Conservation (phyloP, 2,888 invertebrate species). For the Liodrosophila aerea region DNA sequence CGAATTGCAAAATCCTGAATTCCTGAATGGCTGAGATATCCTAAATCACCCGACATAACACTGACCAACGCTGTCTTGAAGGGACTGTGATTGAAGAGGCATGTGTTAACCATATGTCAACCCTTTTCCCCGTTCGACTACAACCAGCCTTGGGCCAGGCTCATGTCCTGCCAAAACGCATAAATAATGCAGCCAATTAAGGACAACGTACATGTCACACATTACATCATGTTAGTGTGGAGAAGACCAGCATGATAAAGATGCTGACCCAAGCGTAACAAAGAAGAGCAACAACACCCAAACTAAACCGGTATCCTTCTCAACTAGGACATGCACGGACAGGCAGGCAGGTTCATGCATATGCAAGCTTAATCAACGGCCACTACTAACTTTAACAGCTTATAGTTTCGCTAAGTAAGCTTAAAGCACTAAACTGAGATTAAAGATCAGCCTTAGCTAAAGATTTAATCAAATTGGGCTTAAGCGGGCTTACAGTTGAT, state of each 20-base stretch:
- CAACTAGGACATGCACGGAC: conserved; percentile 41
- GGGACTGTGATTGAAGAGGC: conserved; percentile 51
- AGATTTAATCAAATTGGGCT: too few species aligned
- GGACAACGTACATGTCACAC: conserved; percentile 52
- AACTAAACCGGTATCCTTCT: conserved; percentile 36
- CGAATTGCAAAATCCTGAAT: conserved; percentile 16
- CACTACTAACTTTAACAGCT: neutral
- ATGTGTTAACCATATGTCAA: conserved; percentile 55
- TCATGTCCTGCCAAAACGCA: conserved; percentile 28
- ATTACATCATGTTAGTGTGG: conserved; percentile 34
- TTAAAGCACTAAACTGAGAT: neutral
- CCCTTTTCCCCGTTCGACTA: conserved; percentile 54
- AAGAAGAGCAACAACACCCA: neutral
- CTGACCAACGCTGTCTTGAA: conserved; percentile 26
- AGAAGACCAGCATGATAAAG: conserved; percentile 6
- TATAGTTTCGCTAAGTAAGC: neutral
- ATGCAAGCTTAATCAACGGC: conserved; percentile 1
- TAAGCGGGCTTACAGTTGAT: too few species aligned
- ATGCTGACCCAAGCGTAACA: conserved; percentile 8
- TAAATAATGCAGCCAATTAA: conserved; percentile 74
- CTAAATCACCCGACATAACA: conserved; percentile 3
- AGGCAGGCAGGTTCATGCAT: conserved; percentile 25
- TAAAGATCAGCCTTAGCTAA: too few species aligned
- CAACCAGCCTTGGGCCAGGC: conserved; percentile 3
- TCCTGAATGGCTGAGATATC: conserved; percentile 1